Percentiles rank a stretch among this genome's conserved stretches.
These are phyloP conservation scores for Amniataba percoides DNA, from an alignment of 2,797 vertebrate genomes.

Conservation along the genomic window DNA sequence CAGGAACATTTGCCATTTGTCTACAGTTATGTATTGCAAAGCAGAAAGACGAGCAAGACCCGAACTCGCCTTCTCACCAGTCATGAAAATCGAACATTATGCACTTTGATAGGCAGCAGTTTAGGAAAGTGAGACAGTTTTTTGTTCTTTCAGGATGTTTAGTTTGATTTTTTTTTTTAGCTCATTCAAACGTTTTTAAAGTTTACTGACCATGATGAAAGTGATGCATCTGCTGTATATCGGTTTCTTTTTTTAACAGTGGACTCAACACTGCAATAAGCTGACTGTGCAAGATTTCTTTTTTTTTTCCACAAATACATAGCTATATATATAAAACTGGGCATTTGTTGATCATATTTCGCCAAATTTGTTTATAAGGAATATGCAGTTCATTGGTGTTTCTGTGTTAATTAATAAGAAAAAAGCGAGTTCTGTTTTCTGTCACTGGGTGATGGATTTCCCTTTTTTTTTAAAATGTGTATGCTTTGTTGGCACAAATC, in stretches of 20 bases:
- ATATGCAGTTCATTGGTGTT: constrained; percentile 74
- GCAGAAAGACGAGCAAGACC: constrained; percentile 59
- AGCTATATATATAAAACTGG: constrained; percentile 32
- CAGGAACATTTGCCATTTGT: constrained; percentile 59
- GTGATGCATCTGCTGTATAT: constrained; percentile 55
- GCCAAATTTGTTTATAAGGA: constrained; percentile 72
- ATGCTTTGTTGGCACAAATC: constrained; percentile 54
- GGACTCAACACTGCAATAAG: constrained; percentile 66
- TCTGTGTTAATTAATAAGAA: constrained; percentile 58
- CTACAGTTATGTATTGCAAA: constrained; percentile 69
- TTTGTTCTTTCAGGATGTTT: constrained; percentile 45
- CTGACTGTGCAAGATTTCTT: constrained; percentile 16
- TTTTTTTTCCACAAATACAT: constrained; percentile 25
- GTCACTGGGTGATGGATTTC: constrained; percentile 70
- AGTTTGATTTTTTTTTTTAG: constrained; percentile 48
- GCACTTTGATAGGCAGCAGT: constrained; percentile 85
- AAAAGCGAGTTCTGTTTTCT: constrained; percentile 43
- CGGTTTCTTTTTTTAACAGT: constrained; percentile 29
- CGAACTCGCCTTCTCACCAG: constrained; percentile 60
- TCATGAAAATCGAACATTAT: constrained; percentile 79
- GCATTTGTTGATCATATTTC: constrained; percentile 55
- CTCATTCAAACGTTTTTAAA: constrained; percentile 52
- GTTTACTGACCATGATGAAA: constrained; percentile 60
- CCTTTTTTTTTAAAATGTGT: constrained; percentile 52
- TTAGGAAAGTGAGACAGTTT: constrained; percentile 58